A percentile compares a stretch with the other conserved stretches of the same genome.
phyloP scores from a whole-genome alignment of 2,797 vertebrate species.

The Anabas testudineus region DNA sequence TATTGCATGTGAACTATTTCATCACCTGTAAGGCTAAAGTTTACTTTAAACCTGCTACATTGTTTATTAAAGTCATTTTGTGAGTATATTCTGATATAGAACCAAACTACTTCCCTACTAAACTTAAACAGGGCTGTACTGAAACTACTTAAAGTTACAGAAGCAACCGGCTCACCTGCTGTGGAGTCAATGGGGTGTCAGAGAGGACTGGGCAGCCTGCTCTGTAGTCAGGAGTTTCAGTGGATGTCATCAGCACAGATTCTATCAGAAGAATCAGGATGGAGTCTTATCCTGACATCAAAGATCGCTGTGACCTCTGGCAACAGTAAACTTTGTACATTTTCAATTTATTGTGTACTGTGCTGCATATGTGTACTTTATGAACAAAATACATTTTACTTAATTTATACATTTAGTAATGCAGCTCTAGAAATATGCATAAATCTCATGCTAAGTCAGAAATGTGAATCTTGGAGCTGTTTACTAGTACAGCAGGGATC shows the following conservation, averaged over 20 bases:
- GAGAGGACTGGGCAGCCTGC: not conserved
- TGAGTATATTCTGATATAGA: not conserved
- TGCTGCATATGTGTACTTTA: not conserved
- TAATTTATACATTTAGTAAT: not conserved
- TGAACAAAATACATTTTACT: too few species aligned
- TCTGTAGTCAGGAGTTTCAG: constrained; percentile 34
- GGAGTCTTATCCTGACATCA: constrained; percentile 43
- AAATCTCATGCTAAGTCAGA: not conserved
- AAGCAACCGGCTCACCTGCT: constrained; percentile 11
- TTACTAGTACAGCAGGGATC: not conserved
- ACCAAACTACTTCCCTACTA: not conserved
- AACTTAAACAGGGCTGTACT: too few species aligned
- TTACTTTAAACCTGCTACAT: not conserved
- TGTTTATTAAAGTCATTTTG: not conserved
- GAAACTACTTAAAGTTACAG: not conserved
- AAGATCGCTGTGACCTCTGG: constrained; percentile 37
- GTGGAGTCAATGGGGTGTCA: constrained; percentile 5
- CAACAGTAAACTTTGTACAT: constrained; percentile 2
- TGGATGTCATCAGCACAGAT: constrained; percentile 49
- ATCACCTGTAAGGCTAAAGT: not conserved
- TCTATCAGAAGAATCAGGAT: constrained; percentile 24
- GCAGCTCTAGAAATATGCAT: not conserved
- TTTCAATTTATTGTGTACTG: not conserved
- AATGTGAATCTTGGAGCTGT: not conserved
- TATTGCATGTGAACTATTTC: not conserved